Evolutionary conservation across 2,888 invertebrate species (phyloP).

Genomic region (Acanthosepion pharaonis): DNA sequence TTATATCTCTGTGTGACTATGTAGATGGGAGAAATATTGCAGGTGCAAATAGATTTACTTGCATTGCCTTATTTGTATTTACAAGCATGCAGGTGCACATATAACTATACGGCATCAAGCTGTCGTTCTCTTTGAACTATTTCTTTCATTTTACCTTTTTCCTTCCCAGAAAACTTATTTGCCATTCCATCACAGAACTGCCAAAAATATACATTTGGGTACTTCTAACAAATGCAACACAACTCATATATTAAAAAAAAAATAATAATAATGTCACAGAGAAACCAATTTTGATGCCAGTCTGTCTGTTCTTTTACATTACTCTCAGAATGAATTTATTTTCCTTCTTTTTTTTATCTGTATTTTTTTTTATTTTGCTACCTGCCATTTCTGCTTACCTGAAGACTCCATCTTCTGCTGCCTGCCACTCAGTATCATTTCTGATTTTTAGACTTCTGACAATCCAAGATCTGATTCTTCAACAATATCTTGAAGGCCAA

Average conservation of each 20-base stretch:
- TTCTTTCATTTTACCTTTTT: background rate
- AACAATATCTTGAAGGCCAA: constrained; percentile 8
- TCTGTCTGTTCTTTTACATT: background rate
- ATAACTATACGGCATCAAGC: background rate
- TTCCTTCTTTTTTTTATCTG: background rate
- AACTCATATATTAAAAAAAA: background rate
- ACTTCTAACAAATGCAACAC: background rate
- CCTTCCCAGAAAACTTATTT: background rate
- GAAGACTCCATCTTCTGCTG: background rate
- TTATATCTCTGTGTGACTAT: background rate
- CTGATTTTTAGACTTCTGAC: constrained; percentile 3
- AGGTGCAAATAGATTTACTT: background rate
- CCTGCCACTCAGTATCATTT: background rate
- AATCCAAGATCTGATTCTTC: constrained; percentile 2
- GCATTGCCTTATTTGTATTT: background rate
- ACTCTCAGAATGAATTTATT: background rate
- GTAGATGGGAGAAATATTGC: background rate
- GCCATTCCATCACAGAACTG: background rate
- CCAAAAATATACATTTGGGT: background rate
- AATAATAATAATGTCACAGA: background rate
- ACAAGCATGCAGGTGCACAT: background rate
- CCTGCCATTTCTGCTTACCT: background rate
- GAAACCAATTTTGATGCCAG: background rate
- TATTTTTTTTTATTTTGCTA: background rate
- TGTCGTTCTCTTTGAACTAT: background rate